These are phyloP conservation scores for Anas capensis DNA, from an alignment of 2,797 vertebrate genomes.

Conservation along the genomic window DNA sequence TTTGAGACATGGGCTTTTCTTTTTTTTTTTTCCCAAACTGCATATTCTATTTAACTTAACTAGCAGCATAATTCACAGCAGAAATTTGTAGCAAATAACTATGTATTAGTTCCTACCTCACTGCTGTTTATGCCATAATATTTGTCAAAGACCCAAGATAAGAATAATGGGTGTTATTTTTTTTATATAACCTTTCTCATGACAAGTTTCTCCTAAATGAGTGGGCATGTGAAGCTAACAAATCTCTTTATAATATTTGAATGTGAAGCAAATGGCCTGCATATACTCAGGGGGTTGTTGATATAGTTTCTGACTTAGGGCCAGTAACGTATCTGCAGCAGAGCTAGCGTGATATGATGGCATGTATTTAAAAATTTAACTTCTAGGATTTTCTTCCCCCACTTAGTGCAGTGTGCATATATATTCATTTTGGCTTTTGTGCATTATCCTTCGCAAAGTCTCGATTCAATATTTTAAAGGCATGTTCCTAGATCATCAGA, in stretches of 20 bases:
- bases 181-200: background rate
- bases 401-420: background rate
- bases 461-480: background rate
- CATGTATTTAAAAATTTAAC: slow-evolving; percentile 18
- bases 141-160: background rate
- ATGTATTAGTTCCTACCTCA: background rate
- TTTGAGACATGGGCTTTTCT: background rate
- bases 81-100: background rate
- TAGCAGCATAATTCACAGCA: background rate
- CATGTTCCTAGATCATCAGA: background rate
- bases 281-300: background rate
- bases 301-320: background rate
- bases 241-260: background rate
- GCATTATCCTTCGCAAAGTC: background rate
- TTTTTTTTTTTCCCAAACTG: background rate
- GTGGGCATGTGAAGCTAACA: background rate
- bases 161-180: background rate
- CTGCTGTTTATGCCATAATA: background rate
- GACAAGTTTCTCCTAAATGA: background rate
- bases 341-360: background rate
- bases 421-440: background rate
- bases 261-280: background rate
- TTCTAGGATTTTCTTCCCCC: background rate
- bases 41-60: background rate
- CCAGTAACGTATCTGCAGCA: background rate